Conservation (phyloP, 1,140 invertebrate genomes). For the Adelges cooleyi region DNA sequence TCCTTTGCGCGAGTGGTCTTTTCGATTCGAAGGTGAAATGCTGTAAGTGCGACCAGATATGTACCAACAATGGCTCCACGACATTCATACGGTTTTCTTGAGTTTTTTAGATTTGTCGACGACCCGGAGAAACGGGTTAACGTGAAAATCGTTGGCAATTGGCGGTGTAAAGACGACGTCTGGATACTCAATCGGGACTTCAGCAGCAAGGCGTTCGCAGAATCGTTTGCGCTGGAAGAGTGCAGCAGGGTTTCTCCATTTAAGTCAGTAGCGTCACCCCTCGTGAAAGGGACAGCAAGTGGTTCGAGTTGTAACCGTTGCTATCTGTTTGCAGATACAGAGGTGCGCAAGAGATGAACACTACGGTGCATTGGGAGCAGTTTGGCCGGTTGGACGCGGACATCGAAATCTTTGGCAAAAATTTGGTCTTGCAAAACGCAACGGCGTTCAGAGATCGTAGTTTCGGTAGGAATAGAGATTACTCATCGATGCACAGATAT, state of each 20-base stretch:
- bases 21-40: background rate
- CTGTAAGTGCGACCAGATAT: background rate
- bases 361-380: constrained; percentile 3
- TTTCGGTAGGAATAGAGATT: constrained; percentile 1
- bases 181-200: constrained; percentile 16
- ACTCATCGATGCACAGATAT: constrained; percentile 1
- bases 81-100: no score
- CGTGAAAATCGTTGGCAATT: background rate
- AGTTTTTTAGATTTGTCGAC: background rate
- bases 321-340: background rate
- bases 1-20: background rate
- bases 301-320: no score
- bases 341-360: background rate
- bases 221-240: background rate
- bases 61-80: no score
- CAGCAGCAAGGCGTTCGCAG: background rate
- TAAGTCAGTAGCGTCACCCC: background rate
- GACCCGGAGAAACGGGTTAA: background rate
- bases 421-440: background rate
- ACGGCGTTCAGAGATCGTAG: constrained; percentile 2
- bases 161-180: background rate
- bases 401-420: background rate
- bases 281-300: no score
- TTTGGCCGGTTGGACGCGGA: background rate
- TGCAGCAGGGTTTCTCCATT: background rate